Conservation (phyloP, 2,113 vertebrate species). For the Rhinolophus sinicus region DNA sequence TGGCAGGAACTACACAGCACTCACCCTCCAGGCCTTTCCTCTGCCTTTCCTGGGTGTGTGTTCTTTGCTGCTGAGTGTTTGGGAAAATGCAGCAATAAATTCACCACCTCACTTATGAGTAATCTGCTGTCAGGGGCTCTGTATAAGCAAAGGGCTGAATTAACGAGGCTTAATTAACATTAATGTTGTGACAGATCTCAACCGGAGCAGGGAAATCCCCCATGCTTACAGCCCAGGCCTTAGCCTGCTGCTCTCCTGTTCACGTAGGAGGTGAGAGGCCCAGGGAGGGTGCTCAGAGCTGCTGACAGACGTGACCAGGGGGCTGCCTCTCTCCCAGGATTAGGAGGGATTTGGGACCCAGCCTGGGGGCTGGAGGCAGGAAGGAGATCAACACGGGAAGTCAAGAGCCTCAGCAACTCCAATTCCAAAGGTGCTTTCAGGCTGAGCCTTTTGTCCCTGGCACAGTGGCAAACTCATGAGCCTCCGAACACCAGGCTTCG, state of each 20-base stretch:
- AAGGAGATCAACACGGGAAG: background rate
- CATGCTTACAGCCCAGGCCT: background rate
- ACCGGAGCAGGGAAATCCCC: constrained; percentile 52
- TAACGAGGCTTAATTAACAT: constrained; percentile 79
- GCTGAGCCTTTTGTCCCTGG: background rate
- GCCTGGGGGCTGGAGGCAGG: background rate
- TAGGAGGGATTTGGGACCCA: background rate
- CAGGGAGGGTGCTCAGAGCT: background rate
- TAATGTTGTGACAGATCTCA: constrained; percentile 78
- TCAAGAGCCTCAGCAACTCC: background rate
- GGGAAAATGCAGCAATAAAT: constrained; percentile 47
- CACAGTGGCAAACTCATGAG: background rate
- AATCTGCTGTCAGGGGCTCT: constrained; percentile 71
- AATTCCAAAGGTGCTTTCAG: background rate
- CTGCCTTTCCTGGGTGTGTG: background rate
- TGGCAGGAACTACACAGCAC: background rate
- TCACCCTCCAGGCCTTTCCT: background rate
- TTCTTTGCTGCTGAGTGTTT: constrained; percentile 44
- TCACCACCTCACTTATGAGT: constrained; percentile 67
- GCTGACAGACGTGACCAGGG: background rate
- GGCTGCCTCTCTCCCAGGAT: background rate
- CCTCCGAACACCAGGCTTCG: background rate
- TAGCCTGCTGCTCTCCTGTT: background rate
- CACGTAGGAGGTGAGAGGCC: constrained; percentile 5
- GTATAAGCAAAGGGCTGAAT: constrained; percentile 70